Conservation (phyloP, 2,888 invertebrate genomes). For the Lutraria lutraria region DNA sequence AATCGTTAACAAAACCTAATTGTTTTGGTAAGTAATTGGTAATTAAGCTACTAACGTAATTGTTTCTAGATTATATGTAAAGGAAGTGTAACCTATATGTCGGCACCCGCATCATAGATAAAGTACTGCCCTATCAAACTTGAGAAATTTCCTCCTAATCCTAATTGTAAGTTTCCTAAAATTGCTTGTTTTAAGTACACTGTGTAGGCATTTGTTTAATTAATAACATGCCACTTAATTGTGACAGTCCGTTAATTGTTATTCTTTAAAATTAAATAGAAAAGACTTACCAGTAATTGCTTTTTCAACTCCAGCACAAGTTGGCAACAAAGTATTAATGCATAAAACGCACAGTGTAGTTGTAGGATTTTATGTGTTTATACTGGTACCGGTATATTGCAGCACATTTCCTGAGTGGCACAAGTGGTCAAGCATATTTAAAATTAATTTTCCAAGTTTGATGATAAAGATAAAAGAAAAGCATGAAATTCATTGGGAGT, state of each 20-base stretch:
- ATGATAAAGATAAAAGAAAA: too few relatives aligned
- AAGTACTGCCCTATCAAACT: slow-evolving; percentile 9
- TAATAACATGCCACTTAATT: slow-evolving; percentile 15
- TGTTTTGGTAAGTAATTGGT: slow-evolving; percentile 17
- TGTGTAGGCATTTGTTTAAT: slow-evolving; percentile 15
- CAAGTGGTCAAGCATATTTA: too few relatives aligned
- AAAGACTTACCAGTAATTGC: not conserved
- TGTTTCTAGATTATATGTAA: not conserved
- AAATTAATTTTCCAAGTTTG: too few relatives aligned
- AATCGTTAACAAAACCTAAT: slow-evolving; percentile 3
- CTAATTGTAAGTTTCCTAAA: not conserved
- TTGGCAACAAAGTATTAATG: not conserved
- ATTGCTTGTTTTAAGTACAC: not conserved
- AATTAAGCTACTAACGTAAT: slow-evolving; percentile 8
- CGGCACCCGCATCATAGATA: not conserved
- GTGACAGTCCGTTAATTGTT: slow-evolving; percentile 18
- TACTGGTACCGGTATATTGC: too few relatives aligned
- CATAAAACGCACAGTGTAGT: not conserved
- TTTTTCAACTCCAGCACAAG: not conserved
- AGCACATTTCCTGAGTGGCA: too few relatives aligned
- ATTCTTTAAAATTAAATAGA: slow-evolving; percentile 12
- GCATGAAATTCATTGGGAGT: too few relatives aligned
- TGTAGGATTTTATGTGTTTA: too few relatives aligned
- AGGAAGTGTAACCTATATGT: slow-evolving; percentile 13
- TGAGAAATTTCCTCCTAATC: slow-evolving; percentile 11